Evolutionary conservation across 2,888 invertebrate species (phyloP).

Genomic region (Argyresthia goedartella): DNA sequence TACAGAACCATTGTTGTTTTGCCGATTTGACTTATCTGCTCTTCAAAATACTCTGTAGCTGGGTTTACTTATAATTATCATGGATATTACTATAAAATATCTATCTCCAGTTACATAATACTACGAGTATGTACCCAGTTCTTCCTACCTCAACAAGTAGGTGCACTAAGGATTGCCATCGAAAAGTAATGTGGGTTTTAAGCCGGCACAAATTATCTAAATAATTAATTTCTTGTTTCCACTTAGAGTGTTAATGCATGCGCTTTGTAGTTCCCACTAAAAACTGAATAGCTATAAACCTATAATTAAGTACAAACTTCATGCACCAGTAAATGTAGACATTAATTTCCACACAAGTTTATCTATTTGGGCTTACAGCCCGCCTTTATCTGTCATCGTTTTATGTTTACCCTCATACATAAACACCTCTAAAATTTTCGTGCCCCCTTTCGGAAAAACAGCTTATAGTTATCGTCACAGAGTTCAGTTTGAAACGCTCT

Average conservation of each 20-base stretch:
- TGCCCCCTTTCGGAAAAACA: neutral
- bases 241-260: slow-evolving; percentile 60
- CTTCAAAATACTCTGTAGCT: no score
- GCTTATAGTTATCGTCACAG: neutral
- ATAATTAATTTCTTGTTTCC: slow-evolving; percentile 27
- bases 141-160: no score
- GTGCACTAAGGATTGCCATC: no score
- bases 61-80: no score
- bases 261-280: slow-evolving; percentile 60
- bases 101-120: no score
- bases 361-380: slow-evolving; percentile 68
- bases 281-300: slow-evolving; percentile 64
- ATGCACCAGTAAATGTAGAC: slow-evolving; percentile 72
- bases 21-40: no score
- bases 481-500: neutral
- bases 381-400: slow-evolving; percentile 70
- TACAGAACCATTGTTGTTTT: no score
- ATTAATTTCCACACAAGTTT: slow-evolving; percentile 72
- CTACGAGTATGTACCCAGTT: no score
- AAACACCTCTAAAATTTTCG: slow-evolving; percentile 32
- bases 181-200: no score
- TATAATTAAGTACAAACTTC: slow-evolving; percentile 69
- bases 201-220: neutral
- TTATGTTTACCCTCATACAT: slow-evolving; percentile 29
- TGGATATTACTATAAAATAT: no score